Evolutionary conservation across 2,888 invertebrate species (phyloP), one percentile per base, ranked within the genome.

Genomic region (Macropis europaea): DNA sequence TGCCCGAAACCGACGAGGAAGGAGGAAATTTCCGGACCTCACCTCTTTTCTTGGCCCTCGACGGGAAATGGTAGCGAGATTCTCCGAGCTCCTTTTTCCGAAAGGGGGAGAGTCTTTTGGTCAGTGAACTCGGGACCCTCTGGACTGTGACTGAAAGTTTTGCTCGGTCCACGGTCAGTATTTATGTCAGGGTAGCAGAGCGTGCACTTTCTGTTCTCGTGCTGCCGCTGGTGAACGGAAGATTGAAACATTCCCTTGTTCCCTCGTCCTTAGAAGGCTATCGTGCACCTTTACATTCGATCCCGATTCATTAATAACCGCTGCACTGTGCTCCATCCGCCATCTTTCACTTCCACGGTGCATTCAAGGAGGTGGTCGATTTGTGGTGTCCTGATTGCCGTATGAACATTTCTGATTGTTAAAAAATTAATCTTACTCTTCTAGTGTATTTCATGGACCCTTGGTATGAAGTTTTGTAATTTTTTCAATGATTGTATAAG

Each of bases 1-100:
- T 71, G 71, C 69, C 61, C 71, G 71, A 69, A 50, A 69, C 71
- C 61, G 26, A 28, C 5, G 54, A 71, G 70, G 60, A 71, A 68
- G 48, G 28, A 56, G 56, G 38, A 61, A 68, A 71, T 71, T 69
- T 71, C 71, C 71, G 61, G 69, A 19, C 42, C 32, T 69, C 54
- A 28, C 28, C 43, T 61, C 48, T 50, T 71, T 71, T 61, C 69
- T 61, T 71, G 40, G 26, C 43, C 19, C 36, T 34, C 22, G 28
- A 34, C 60, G 36, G 69, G 70, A 71, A 71, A 71, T 71, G 61
- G 61, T 53, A 48, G 68, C 59, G 28, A 53, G 66, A 26, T 48
- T 56, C 69, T 64, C 56, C n/a, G 32, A 32, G 42, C 52, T 54
- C 64, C 56, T 69, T 69, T 70, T 68, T 68, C 53, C 60, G 68